These are phyloP conservation scores for Dryobotodes eremita DNA, from an alignment of 2,888 invertebrate species.

Conservation along the genomic window DNA sequence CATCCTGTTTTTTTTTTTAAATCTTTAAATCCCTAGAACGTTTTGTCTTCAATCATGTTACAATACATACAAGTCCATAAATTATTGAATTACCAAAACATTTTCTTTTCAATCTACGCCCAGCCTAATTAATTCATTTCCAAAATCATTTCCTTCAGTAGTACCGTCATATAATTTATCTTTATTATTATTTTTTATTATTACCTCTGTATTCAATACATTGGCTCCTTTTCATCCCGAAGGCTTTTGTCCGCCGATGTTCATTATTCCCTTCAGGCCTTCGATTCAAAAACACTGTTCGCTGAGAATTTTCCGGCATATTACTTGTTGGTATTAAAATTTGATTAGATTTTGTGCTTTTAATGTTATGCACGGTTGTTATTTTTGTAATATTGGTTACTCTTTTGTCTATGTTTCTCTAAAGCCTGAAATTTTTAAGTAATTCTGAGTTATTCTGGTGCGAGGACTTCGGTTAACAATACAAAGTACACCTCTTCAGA, in stretches of 20 bases:
- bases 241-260: conserved; percentile 59
- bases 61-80: background rate
- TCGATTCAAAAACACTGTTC: conserved; percentile 54
- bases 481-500: too few species aligned
- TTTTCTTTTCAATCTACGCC: conserved; percentile 1
- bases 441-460: too few species aligned
- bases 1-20: too few species aligned
- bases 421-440: background rate
- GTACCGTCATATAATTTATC: conserved; percentile 55
- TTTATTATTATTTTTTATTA: conserved; percentile 77
- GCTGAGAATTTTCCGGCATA: conserved; percentile 41
- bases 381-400: background rate
- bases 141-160: conserved; percentile 10
- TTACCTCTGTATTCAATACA: conserved; percentile 75
- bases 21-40: too few species aligned
- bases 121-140: conserved; percentile 10
- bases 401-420: background rate
- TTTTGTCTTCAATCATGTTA: background rate
- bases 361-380: background rate
- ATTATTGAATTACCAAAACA: conserved; percentile 6
- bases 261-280: conserved; percentile 57
- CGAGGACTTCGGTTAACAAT: too few species aligned
- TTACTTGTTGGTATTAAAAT: conserved; percentile 56
- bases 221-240: conserved; percentile 74
- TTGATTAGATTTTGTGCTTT: conserved; percentile 52